A percentile compares a stretch with the other conserved stretches of the same genome.
Evolutionary conservation across 2,797 vertebrate genomes (phyloP).

Genomic region (Acipenser transmontanus): DNA sequence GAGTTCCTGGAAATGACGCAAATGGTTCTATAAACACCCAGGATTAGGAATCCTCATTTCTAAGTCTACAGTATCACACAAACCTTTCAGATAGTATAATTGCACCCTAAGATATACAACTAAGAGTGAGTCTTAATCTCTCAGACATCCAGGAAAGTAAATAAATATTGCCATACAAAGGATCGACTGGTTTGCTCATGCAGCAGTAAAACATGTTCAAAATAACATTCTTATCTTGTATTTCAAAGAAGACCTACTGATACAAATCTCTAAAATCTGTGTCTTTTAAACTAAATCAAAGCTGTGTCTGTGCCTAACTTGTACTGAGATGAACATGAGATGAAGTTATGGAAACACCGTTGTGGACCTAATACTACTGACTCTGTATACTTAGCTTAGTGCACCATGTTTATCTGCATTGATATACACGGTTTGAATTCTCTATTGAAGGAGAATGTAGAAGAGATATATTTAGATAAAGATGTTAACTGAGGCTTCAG

Average conservation of each 20-base stretch:
- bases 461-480: conserved; percentile 47
- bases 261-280: conserved; percentile 25
- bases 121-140: too few relatives aligned
- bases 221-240: conserved; percentile 38
- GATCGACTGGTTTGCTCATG: too few relatives aligned
- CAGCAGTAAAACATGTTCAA: neutral
- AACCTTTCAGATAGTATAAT: too few relatives aligned
- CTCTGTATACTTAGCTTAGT: conserved; percentile 27
- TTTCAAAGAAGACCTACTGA: conserved; percentile 30
- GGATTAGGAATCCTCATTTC: too few relatives aligned
- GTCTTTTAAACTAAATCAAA: conserved; percentile 24
- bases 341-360: conserved; percentile 41
- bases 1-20: too few relatives aligned
- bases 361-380: conserved; percentile 34
- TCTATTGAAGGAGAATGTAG: conserved; percentile 36
- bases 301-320: neutral
- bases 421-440: conserved; percentile 47
- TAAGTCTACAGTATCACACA: too few relatives aligned
- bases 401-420: conserved; percentile 37
- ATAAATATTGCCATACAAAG: too few relatives aligned
- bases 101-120: too few relatives aligned
- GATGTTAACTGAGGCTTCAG: conserved; percentile 44
- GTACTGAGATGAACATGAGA: conserved; percentile 27
- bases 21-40: too few relatives aligned
- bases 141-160: too few relatives aligned